Evolutionary conservation across 2,113 vertebrate species (phyloP).

Genomic region (Labeo catla): DNA sequence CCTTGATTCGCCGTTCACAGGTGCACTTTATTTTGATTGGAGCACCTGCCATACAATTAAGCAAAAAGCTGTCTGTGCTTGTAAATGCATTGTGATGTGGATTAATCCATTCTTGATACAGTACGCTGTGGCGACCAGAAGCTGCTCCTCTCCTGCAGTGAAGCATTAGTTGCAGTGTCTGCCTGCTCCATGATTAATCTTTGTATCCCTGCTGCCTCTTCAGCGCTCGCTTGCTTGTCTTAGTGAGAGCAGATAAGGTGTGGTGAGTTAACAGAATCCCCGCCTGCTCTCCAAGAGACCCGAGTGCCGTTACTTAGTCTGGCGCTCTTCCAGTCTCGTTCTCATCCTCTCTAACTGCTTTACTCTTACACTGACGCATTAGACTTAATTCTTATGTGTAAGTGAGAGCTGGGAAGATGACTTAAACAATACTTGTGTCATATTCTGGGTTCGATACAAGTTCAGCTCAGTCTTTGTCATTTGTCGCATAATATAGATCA

Average conservation of each 20-base stretch:
- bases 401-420: not conserved
- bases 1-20: slow-evolving; percentile 10
- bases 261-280: slow-evolving; percentile 46
- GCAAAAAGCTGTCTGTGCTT: slow-evolving; percentile 36
- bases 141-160: slow-evolving; percentile 37
- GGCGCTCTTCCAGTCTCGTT: slow-evolving; percentile 19
- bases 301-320: slow-evolving; percentile 33
- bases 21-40: slow-evolving; percentile 38
- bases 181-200: slow-evolving; percentile 46
- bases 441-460: slow-evolving; percentile 1
- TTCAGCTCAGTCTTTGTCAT: not conserved
- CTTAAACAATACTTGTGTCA: not conserved
- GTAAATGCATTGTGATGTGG: slow-evolving; percentile 1
- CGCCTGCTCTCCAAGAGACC: slow-evolving; percentile 38
- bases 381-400: slow-evolving; percentile 14
- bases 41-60: slow-evolving; percentile 33
- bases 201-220: slow-evolving; percentile 35
- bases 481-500: not conserved
- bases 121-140: not conserved
- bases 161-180: slow-evolving; percentile 43
- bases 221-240: slow-evolving; percentile 37
- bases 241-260: slow-evolving; percentile 50
- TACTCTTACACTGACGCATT: slow-evolving; percentile 6
- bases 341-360: not conserved
- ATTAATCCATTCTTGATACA: slow-evolving; percentile 38